Evolutionary conservation across 2,888 invertebrate species (phyloP), one percentile per base, ranked within the genome.

Genomic region (Oscheius sp.): DNA sequence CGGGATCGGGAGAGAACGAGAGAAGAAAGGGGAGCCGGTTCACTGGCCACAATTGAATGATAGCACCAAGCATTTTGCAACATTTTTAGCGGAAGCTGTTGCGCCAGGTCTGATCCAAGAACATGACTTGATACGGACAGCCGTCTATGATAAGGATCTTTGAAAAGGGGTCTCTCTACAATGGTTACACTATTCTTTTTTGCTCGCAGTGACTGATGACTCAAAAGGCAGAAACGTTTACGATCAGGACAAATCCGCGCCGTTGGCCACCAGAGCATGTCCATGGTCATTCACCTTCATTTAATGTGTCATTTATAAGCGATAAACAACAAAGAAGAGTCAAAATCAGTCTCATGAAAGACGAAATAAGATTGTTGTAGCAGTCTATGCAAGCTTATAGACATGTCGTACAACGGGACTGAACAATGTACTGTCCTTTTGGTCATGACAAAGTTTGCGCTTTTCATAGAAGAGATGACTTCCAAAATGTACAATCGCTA

Each of bases 41-140:
- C 68, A 37, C 68, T 37, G 55, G 11, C 68, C 68, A 68, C 68
- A 68, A 68, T 68, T 68, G 68, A 68, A 53, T 68, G 68, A 68
- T 68, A 55, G 55, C 68, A 55, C 4, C 35, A 68, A 68, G 63
- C 63, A 48, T 42, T 47, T 63, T 63, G 63, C 50, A 50, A 63
- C 63, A 63, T 63, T 47, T 42, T 47, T 48, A n/a, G 48, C 63
- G 63, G 63, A 63, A 63, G 50, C 48, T 32, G 32, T n/a, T 33
- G n/a, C 29, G 13, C 32, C 58, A 32, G 58, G 33, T 13, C n/a
- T 32, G n/a, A 32, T 29, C 33, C 58, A 11, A 60, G 60, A 60
- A 60, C 33, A 35, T 29, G 60, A 33, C 21, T 21, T 33, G 32
- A 37, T 33, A 33, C 35, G 2, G 37, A 37, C 21, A 21, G 21